Percentiles rank a stretch among this genome's conserved stretches.
Evolutionary conservation across 2,888 invertebrate species (phyloP).

Genomic region (Ommatoiulus sabulosus): DNA sequence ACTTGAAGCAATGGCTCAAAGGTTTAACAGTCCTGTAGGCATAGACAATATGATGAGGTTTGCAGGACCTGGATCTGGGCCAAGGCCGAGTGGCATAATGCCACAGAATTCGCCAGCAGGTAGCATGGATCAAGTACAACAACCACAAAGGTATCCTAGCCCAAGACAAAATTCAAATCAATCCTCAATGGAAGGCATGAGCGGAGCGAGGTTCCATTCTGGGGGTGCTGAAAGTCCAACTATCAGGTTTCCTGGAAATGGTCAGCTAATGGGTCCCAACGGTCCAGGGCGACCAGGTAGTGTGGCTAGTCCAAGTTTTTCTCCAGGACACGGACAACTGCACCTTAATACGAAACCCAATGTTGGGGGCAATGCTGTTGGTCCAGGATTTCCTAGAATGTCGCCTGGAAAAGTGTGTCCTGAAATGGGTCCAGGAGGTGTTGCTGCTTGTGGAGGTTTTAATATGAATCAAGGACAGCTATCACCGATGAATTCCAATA

Average conservation of each 20-base stretch:
- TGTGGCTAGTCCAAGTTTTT: conserved; percentile 55
- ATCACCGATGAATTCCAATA: conserved; percentile 63
- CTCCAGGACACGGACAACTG: conserved; percentile 22
- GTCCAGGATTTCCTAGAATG: conserved; percentile 56
- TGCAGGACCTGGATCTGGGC: conserved; percentile 41
- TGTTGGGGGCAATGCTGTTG: conserved; percentile 59
- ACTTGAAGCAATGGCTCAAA: conserved; percentile 54
- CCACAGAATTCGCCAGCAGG: conserved; percentile 1
- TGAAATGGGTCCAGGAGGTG: conserved; percentile 61
- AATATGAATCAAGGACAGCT: conserved; percentile 65
- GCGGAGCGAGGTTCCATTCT: conserved; percentile 47
- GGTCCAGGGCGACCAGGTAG: conserved; percentile 56
- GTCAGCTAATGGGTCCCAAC: conserved; percentile 42
- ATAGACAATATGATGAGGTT: conserved; percentile 47
- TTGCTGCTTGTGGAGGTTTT: conserved; percentile 65
- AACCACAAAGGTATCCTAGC: conserved; percentile 60
- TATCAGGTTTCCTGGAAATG: conserved; percentile 53
- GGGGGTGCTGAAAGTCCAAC: conserved; percentile 49
- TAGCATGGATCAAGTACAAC: not conserved
- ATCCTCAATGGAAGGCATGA: conserved; percentile 49
- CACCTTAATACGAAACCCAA: conserved; percentile 61
- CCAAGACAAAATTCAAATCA: conserved; percentile 58
- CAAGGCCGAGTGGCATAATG: conserved; percentile 5
- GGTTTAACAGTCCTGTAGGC: conserved; percentile 53
- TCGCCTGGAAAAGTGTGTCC: conserved; percentile 65